Conservation (phyloP, 92 coral and sea anemone species). For the Heteractis magnifica region DNA sequence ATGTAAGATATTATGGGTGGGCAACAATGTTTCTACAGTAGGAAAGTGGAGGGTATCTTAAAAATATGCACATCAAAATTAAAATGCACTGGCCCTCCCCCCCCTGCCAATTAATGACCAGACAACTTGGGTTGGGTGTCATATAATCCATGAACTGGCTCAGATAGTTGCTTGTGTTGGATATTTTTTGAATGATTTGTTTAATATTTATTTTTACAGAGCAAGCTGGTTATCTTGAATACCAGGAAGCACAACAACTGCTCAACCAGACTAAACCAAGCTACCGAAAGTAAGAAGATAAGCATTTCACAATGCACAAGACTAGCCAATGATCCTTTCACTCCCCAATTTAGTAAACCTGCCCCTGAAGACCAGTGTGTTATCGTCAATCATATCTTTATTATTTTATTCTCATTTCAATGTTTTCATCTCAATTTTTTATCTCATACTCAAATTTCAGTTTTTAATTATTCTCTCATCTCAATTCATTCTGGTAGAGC, state of each 20-base stretch:
- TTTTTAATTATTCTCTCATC: not conserved
- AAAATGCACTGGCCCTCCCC: too few species aligned
- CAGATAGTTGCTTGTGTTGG: too few species aligned
- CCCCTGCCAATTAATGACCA: too few species aligned
- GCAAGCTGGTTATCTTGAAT: conserved; percentile 81
- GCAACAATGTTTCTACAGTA: too few species aligned
- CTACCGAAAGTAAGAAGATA: conserved; percentile 72
- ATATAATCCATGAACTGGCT: too few species aligned
- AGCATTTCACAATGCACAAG: not conserved
- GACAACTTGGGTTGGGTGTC: too few species aligned
- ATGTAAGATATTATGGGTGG: too few species aligned
- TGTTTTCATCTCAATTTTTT: not conserved
- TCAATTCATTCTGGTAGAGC: conserved; percentile 45
- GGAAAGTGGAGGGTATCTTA: too few species aligned
- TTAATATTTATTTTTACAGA: conserved; percentile 43
- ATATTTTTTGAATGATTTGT: too few species aligned
- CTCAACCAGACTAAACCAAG: conserved; percentile 80
- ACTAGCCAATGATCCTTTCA: not conserved
- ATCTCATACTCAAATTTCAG: not conserved
- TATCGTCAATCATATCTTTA: not conserved
- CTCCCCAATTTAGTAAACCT: not conserved
- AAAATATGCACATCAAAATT: too few species aligned
- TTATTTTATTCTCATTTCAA: too few species aligned
- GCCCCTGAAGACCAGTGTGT: not conserved
- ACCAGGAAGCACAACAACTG: conserved; percentile 77